Evolutionary conservation across 2,888 invertebrate species (phyloP).

Genomic region (Ditylenchus weischeri): DNA sequence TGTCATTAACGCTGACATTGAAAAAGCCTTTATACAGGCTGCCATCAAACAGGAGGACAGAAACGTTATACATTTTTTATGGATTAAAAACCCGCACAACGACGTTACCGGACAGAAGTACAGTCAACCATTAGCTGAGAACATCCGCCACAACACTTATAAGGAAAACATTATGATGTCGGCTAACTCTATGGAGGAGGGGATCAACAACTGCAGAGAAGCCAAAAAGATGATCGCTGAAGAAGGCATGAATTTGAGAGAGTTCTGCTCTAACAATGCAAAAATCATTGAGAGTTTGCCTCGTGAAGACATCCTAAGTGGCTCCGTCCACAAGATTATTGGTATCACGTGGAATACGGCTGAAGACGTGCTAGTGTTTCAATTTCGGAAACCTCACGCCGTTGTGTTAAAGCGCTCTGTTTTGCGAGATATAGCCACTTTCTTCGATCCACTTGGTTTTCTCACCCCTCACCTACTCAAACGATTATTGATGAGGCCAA

Average conservation of each 20-base stretch:
- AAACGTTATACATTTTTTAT: slow-evolving; percentile 24
- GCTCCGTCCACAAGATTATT: slow-evolving; percentile 12
- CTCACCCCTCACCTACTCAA: slow-evolving; percentile 14
- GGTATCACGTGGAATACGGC: slow-evolving; percentile 20
- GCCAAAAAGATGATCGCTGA: slow-evolving; percentile 12
- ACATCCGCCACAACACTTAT: slow-evolving; percentile 28
- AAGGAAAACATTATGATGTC: slow-evolving; percentile 32
- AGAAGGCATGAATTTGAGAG: slow-evolving; percentile 30
- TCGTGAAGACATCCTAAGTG: background rate
- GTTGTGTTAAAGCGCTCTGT: slow-evolving; percentile 10
- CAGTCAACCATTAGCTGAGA: slow-evolving; percentile 11
- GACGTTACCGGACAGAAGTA: background rate
- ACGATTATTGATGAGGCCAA: no score
- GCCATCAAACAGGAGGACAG: slow-evolving; percentile 22
- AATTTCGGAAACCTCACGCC: background rate
- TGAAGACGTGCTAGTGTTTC: background rate
- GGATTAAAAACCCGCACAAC: slow-evolving; percentile 14
- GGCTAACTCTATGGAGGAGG: slow-evolving; percentile 15
- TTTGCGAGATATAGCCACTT: slow-evolving; percentile 1
- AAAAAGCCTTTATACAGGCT: slow-evolving; percentile 37
- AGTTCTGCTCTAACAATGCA: slow-evolving; percentile 19
- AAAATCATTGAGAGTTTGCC: slow-evolving; percentile 3
- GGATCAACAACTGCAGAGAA: slow-evolving; percentile 2
- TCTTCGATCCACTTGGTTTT: slow-evolving; percentile 26
- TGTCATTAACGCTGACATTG: slow-evolving; percentile 24